Percentiles rank a stretch among this genome's conserved stretches.
Evolutionary conservation across 2,888 invertebrate species (phyloP).

Genomic region (Rosalia funebris): DNA sequence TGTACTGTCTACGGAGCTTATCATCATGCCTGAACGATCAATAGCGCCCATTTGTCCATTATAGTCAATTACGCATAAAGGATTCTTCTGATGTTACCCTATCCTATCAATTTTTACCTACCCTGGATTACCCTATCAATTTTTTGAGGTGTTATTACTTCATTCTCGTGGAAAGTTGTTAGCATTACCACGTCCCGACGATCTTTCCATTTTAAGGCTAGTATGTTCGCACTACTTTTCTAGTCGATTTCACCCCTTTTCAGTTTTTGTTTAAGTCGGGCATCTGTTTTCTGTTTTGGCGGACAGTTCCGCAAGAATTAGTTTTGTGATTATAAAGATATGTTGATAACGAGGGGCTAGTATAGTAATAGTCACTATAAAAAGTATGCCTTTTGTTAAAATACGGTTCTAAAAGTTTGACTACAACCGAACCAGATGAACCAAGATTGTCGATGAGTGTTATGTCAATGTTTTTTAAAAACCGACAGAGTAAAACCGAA

Average conservation of each 20-base stretch:
- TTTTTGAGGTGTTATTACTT: too few relatives aligned
- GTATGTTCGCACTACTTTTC: neutral
- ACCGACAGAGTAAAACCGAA: too few relatives aligned
- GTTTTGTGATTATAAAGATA: conserved; percentile 20
- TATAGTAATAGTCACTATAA: conserved; percentile 3
- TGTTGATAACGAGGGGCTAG: conserved; percentile 9
- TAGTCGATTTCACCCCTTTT: conserved; percentile 19
- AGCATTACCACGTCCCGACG: too few relatives aligned
- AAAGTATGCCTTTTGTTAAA: conserved; percentile 27
- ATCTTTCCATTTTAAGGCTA: conserved; percentile 12
- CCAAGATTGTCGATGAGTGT: neutral
- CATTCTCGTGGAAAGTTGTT: too few relatives aligned
- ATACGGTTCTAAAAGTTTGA: conserved; percentile 35
- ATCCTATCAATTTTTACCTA: too few relatives aligned
- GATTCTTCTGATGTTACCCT: too few relatives aligned
- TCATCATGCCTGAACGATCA: conserved; percentile 30
- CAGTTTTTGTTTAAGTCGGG: conserved; percentile 33
- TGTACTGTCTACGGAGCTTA: conserved; percentile 37
- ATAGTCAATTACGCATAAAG: conserved; percentile 29
- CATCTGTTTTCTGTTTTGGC: conserved; percentile 19
- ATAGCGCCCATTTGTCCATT: too few relatives aligned
- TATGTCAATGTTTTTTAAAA: conserved; percentile 16
- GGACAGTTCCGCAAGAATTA: conserved; percentile 29
- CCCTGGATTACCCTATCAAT: too few relatives aligned
- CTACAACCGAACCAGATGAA: conserved; percentile 34